A percentile compares a stretch with the other conserved stretches of the same genome.
Evolutionary conservation across 2,888 invertebrate species (phyloP).

Genomic region (Caprella mutica): DNA sequence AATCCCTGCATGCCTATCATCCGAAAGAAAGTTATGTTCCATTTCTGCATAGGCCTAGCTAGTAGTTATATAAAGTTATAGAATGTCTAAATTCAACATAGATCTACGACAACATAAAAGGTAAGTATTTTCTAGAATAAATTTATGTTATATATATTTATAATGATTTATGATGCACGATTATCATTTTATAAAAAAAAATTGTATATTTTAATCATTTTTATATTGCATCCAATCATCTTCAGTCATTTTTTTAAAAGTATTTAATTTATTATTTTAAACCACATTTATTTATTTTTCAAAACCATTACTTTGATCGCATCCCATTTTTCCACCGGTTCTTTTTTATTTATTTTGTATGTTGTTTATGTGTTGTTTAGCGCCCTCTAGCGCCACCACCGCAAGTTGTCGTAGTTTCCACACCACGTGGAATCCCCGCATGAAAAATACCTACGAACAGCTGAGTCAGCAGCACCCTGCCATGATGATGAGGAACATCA

Average conservation of each 20-base stretch:
- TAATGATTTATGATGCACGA: no score
- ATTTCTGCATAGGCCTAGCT: no score
- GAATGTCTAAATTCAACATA: no score
- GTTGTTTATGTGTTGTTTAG: constrained; percentile 15
- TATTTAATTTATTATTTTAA: background rate
- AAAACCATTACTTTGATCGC: background rate
- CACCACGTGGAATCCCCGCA: constrained; percentile 79
- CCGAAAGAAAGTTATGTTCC: no score
- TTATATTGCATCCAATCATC: background rate
- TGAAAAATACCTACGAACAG: constrained; percentile 73
- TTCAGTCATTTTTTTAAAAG: background rate
- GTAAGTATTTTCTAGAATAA: no score
- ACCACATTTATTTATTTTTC: background rate
- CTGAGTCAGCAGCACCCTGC: constrained; percentile 51
- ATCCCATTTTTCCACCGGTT: background rate
- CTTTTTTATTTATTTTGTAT: background rate
- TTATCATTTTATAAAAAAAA: background rate
- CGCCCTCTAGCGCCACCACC: background rate
- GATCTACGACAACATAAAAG: no score
- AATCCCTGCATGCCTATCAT: background rate
- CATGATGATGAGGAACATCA: constrained; percentile 19
- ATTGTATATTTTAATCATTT: background rate
- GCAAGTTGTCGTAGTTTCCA: constrained; percentile 43
- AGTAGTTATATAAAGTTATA: no score
- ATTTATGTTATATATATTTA: no score